A percentile compares a stretch with the other conserved stretches of the same genome.
Evolutionary conservation across 2,888 invertebrate species (phyloP).

Genomic region (Lutraria lutraria): DNA sequence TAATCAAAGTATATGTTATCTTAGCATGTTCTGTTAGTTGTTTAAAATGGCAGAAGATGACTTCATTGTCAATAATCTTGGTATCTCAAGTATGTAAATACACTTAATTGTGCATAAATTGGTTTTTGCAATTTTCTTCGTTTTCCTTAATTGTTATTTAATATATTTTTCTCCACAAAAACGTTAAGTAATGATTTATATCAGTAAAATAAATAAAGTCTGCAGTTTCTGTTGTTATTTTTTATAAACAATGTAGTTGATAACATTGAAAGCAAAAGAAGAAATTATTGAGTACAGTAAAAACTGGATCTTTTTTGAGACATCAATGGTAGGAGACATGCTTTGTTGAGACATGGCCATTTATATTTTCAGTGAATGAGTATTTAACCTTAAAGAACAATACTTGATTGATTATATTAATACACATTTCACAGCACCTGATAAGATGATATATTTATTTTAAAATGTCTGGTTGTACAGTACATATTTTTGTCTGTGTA

Average conservation of each 20-base stretch:
- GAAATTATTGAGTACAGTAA: neutral
- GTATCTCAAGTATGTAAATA: neutral
- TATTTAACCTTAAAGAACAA: no score
- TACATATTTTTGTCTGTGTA: no score
- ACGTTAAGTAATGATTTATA: neutral
- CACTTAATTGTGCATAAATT: neutral
- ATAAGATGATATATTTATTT: no score
- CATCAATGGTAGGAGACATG: neutral
- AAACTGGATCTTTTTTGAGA: neutral
- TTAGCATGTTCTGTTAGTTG: neutral
- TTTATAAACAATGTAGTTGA: neutral
- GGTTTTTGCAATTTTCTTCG: neutral
- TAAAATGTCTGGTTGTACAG: no score
- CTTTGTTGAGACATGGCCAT: neutral
- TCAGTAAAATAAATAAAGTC: neutral
- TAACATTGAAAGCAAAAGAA: neutral
- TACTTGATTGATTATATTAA: no score
- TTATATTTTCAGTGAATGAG: no score
- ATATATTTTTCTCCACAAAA: neutral
- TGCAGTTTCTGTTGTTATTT: neutral
- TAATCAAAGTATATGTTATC: neutral
- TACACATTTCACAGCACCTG: no score
- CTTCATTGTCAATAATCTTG: conserved; percentile 9
- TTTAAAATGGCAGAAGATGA: conserved; percentile 1
- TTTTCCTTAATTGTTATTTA: neutral